Evolutionary conservation across 2,113 vertebrate species (phyloP).

Genomic region (Tyto alba): DNA sequence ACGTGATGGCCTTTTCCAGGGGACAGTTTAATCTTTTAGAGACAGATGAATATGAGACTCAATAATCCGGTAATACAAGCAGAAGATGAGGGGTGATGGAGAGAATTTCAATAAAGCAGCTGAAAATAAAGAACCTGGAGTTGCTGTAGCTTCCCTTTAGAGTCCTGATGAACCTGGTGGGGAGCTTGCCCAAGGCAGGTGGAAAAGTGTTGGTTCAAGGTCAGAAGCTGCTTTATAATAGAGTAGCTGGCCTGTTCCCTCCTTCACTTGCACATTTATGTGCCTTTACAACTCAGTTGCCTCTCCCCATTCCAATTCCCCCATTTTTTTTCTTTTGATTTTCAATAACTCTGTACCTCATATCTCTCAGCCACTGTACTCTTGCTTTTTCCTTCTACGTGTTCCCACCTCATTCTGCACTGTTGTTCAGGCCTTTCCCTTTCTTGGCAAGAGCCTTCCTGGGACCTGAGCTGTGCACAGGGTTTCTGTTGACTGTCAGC

Average conservation of each 20-base stretch:
- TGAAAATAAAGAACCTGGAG: not conserved
- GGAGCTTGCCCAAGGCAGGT: not conserved
- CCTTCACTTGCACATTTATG: not conserved
- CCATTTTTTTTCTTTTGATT: not conserved
- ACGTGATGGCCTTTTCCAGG: conserved; percentile 70
- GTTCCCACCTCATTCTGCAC: not conserved
- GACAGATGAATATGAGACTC: conserved; percentile 69
- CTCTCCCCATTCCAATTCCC: not conserved
- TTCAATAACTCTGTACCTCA: not conserved
- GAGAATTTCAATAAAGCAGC: conserved; percentile 67
- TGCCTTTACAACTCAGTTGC: not conserved
- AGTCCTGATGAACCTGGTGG: not conserved
- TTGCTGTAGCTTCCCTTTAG: not conserved
- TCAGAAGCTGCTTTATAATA: not conserved
- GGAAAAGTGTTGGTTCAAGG: not conserved
- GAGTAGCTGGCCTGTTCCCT: not conserved
- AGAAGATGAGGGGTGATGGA: conserved; percentile 45
- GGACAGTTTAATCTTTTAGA: conserved; percentile 74
- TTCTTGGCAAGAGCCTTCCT: not conserved
- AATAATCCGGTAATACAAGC: conserved; percentile 60
- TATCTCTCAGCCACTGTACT: not conserved
- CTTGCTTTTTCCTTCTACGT: not conserved
- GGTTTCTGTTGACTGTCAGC: not conserved
- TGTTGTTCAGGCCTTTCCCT: not conserved
- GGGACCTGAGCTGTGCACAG: not conserved